These are phyloP conservation scores for Eptesicus fuscus DNA, from an alignment of 2,113 vertebrate genomes.

Conservation along the genomic window DNA sequence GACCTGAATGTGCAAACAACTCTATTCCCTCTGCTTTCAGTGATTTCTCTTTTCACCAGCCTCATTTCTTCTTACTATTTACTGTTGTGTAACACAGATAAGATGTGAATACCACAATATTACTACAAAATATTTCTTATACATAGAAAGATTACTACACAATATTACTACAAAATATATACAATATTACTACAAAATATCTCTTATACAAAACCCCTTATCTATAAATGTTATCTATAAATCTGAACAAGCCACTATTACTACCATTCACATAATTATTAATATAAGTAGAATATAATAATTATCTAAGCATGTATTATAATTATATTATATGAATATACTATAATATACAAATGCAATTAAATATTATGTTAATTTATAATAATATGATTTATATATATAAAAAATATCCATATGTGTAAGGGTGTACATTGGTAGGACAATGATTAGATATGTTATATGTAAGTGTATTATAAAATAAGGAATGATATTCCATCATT, in stretches of 20 bases:
- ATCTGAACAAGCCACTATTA: not conserved
- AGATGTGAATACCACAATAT: not conserved
- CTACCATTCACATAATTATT: not conserved
- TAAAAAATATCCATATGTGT: not conserved
- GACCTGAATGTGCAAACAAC: not conserved
- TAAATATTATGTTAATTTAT: not conserved
- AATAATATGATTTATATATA: not conserved
- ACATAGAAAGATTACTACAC: not conserved
- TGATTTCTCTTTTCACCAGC: not conserved
- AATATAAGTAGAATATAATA: not conserved
- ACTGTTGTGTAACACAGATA: not conserved
- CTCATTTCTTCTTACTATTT: not conserved
- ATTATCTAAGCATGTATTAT: not conserved
- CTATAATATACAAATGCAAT: not conserved
- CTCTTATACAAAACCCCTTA: not conserved
- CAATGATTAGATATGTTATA: not conserved
- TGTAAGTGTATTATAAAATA: not conserved
- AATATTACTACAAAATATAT: not conserved
- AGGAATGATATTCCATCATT: not conserved
- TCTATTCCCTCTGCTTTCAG: not conserved
- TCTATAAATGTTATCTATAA: not conserved
- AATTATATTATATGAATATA: not conserved
- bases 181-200: not conserved
- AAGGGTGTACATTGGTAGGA: not conserved
- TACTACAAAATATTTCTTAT: not conserved